Evolutionary conservation across 2,888 invertebrate species (phyloP), one percentile per base, ranked within the genome.

Genomic region (Oxytorus armatus): DNA sequence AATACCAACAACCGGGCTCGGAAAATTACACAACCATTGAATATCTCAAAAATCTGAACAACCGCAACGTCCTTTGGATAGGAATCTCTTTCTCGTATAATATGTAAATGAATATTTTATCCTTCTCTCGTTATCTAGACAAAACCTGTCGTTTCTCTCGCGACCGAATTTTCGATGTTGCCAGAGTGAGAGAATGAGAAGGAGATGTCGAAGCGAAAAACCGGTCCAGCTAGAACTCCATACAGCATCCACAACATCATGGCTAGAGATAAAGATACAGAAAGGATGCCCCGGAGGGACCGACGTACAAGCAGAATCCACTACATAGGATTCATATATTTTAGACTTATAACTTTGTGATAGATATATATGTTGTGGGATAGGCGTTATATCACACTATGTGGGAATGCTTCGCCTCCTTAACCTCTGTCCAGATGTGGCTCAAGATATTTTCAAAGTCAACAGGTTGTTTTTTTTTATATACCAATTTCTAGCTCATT

Each of bases 101-200:
- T 76, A 72, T 75, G 76, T 61, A 68, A 79, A 76, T 66, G n/a
- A 61, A 66, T 47, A 10, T 16, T 70, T 23, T 53, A 49, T 59
- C 79, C 51, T 51, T 44, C 18, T 61, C 33, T n/a, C 23, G 33
- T 47, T n/a, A 29, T 29, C 2, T 14, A 11, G 10, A 33, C 14
- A 55, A 23, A 55, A 33, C 29, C 16, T 55, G n/a, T 42, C 44
- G 63, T 21, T 29, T 39, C 36, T 39, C 36, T 29, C 18, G 11
- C 25, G 11, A 10, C 11, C 61, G 29, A 42, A 47, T 36, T 59
- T 44, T 42, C 44, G 49, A 21, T 21, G 14, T 51, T 51, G 51
- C 21, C 36, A 33, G 51, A n/a, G n/a, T n/a, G 18, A 18, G 49
- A 51, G 14, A n/a, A 66, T 63, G 49, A 16, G 55, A 51, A 44